These are phyloP conservation scores for Crocodylus rhombifer DNA, from an alignment of 2,797 vertebrate genomes.

Conservation along the genomic window DNA sequence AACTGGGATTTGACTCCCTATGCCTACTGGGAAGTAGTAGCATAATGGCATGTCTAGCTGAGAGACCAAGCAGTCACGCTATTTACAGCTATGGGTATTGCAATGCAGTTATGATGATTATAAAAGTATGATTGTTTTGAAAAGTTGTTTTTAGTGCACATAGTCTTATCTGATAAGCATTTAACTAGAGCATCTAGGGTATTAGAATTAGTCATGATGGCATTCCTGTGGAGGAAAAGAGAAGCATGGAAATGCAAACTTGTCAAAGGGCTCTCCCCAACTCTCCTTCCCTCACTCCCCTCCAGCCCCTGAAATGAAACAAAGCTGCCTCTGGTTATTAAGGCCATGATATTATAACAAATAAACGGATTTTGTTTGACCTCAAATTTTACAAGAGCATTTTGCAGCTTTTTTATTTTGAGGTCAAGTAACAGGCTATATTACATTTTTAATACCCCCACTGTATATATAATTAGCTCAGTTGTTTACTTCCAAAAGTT, in stretches of 20 bases:
- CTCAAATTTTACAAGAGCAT: conserved; percentile 18
- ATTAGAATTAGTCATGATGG: neutral
- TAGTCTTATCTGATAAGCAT: conserved; percentile 44
- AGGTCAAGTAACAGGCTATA: conserved; percentile 29
- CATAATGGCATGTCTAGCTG: conserved; percentile 57
- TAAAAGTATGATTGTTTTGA: conserved; percentile 58
- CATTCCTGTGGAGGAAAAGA: conserved; percentile 5
- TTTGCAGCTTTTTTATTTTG: neutral
- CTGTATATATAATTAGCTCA: conserved; percentile 60
- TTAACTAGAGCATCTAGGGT: conserved; percentile 6
- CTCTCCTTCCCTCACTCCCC: neutral
- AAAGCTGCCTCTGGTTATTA: conserved; percentile 7
- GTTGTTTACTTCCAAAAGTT: conserved; percentile 63
- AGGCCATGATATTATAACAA: neutral
- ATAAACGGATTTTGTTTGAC: neutral
- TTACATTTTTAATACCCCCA: conserved; percentile 58
- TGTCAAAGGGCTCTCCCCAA: neutral
- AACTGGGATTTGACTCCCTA: conserved; percentile 72
- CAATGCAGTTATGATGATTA: conserved; percentile 52
- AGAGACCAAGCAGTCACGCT: conserved; percentile 68
- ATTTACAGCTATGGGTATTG: conserved; percentile 44
- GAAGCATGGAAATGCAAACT: neutral
- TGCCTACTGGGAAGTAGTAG: conserved; percentile 67
- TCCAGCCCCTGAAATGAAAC: neutral
- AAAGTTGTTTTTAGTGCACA: conserved; percentile 47